Evolutionary conservation across 2,888 invertebrate genomes (phyloP).

Genomic region (Tiliacea aurago): DNA sequence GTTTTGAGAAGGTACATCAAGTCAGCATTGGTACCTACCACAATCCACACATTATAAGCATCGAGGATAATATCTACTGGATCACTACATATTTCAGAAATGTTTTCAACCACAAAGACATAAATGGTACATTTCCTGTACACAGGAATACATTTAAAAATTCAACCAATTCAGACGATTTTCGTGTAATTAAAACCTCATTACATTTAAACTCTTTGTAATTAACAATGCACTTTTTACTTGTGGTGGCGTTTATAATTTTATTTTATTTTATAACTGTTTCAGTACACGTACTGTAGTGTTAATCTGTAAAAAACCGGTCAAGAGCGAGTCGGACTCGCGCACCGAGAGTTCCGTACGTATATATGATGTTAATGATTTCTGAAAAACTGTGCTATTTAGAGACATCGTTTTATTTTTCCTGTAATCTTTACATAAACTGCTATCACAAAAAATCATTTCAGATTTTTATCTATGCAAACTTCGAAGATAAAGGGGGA

Average conservation of each 20-base stretch:
- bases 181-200: conserved; percentile 51
- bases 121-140: not conserved
- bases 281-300: not conserved
- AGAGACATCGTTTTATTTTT: no score
- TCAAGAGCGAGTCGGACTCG: no score
- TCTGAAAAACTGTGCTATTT: no score
- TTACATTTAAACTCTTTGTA: conserved; percentile 48
- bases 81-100: conserved; percentile 7
- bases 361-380: no score
- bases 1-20: not conserved
- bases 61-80: not conserved
- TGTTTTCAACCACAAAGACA: conserved; percentile 18
- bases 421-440: no score
- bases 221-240: conserved; percentile 22
- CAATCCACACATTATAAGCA: not conserved
- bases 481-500: no score
- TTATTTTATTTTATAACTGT: conserved; percentile 11
- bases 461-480: no score
- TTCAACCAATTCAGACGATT: conserved; percentile 35
- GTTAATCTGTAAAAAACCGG: no score
- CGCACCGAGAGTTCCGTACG: no score
- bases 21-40: not conserved
- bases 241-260: not conserved
- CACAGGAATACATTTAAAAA: conserved; percentile 25
- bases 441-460: no score